Conservation (phyloP, 2,888 invertebrate species). For the Pilophorus perplexus region DNA sequence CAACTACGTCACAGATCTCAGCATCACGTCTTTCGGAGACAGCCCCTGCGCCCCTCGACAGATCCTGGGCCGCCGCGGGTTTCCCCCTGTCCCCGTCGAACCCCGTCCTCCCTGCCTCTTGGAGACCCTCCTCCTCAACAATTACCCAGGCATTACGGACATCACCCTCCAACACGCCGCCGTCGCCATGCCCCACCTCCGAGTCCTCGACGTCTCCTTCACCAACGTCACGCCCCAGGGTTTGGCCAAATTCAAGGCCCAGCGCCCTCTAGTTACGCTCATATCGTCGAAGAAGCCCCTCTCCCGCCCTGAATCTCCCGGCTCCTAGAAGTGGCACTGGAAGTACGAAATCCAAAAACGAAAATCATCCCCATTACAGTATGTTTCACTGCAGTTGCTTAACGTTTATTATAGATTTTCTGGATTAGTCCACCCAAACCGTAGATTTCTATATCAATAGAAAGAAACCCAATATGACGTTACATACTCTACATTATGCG, state of each 20-base stretch:
- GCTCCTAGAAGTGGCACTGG: no score
- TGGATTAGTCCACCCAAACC: no score
- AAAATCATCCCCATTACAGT: no score
- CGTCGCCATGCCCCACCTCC: slow-evolving; percentile 60
- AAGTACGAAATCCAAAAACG: no score
- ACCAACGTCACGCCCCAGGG: slow-evolving; percentile 64
- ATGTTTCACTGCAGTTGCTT: no score
- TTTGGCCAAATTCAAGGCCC: slow-evolving; percentile 57
- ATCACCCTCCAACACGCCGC: slow-evolving; percentile 61
- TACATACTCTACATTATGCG: no score
- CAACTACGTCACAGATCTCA: slow-evolving; percentile 47
- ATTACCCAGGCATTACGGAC: slow-evolving; percentile 64
- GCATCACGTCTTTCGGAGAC: slow-evolving; percentile 48
- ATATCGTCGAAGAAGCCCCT: neutral
- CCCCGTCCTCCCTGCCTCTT: slow-evolving; percentile 50
- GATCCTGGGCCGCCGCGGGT: neutral
- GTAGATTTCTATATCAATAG: no score
- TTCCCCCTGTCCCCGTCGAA: slow-evolving; percentile 2
- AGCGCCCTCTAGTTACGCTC: slow-evolving; percentile 47
- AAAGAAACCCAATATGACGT: no score
- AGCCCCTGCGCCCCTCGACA: slow-evolving; percentile 48
- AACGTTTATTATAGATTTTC: no score
- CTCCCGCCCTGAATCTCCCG: no score
- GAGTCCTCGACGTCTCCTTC: slow-evolving; percentile 64
- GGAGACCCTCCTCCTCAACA: slow-evolving; percentile 57